Conservation (phyloP, 1,140 invertebrate species). For the Drosophila erecta region DNA sequence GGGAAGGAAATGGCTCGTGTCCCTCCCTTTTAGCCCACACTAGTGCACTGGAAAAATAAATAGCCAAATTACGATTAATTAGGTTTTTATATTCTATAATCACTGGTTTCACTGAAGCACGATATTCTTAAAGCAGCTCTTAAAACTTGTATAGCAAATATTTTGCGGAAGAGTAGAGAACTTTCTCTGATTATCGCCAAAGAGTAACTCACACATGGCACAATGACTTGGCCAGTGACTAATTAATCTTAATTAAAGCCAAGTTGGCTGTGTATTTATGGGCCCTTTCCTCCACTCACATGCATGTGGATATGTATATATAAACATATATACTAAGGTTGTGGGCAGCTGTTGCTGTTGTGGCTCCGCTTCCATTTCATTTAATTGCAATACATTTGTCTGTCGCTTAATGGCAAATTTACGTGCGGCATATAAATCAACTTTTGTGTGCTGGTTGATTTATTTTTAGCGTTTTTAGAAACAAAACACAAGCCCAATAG, state of each 20-base stretch:
- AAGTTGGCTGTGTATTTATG: slow-evolving; percentile 54
- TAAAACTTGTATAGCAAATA: too few species aligned
- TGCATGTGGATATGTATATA: neutral
- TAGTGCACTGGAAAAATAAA: slow-evolving; percentile 32
- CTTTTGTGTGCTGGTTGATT: slow-evolving; percentile 64
- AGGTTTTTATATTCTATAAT: neutral
- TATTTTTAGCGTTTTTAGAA: slow-evolving; percentile 67
- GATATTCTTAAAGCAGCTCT: too few species aligned
- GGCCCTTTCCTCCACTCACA: slow-evolving; percentile 8
- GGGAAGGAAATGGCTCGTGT: slow-evolving; percentile 4
- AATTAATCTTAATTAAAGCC: slow-evolving; percentile 82
- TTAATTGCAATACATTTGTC: slow-evolving; percentile 81
- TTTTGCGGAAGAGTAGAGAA: neutral
- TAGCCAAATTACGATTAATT: neutral
- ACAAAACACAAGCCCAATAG: slow-evolving; percentile 22
- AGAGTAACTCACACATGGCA: slow-evolving; percentile 18
- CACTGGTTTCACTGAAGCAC: too few species aligned
- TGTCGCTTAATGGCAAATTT: slow-evolving; percentile 76
- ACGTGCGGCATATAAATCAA: slow-evolving; percentile 79
- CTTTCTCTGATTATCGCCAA: slow-evolving; percentile 12
- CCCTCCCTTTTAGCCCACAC: slow-evolving; percentile 58
- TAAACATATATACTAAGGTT: slow-evolving; percentile 4
- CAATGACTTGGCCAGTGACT: slow-evolving; percentile 49
- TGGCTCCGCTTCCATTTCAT: slow-evolving; percentile 67
- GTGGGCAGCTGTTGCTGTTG: slow-evolving; percentile 68